These are phyloP conservation scores for Andrena trimmerana DNA, from an alignment of 2,888 invertebrate genomes.

Conservation along the genomic window DNA sequence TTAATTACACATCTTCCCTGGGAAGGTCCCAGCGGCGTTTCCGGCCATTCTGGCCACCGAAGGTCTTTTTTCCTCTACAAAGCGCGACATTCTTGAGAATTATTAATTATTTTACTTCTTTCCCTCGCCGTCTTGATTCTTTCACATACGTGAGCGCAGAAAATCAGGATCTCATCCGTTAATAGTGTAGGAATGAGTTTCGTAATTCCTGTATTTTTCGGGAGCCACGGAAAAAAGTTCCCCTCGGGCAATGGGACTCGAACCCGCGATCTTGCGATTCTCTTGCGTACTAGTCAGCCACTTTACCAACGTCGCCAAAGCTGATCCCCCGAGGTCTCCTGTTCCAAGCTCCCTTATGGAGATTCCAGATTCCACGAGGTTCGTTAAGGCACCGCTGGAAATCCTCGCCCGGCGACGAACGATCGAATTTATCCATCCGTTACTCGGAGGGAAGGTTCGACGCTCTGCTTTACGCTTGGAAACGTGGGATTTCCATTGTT, in stretches of 20 bases:
- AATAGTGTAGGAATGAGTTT: no score
- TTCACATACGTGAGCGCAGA: background rate
- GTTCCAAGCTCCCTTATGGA: no score
- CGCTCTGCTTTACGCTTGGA: background rate
- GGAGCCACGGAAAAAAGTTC: no score
- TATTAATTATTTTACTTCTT: background rate
- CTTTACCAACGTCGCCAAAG: no score
- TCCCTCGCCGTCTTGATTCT: background rate
- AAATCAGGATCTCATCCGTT: no score
- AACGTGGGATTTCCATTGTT: conserved; percentile 22
- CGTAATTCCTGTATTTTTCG: no score
- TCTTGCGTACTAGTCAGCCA: no score
- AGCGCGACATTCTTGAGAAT: conserved; percentile 52
- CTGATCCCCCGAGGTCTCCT: background rate
- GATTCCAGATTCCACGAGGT: conserved; percentile 21
- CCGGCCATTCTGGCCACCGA: conserved; percentile 66
- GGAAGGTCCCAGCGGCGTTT: conserved; percentile 74
- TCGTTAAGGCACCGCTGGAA: background rate
- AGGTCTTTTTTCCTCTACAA: conserved; percentile 41
- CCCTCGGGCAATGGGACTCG: no score
- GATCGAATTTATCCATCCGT: conserved; percentile 29
- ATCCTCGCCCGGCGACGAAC: conserved; percentile 1
- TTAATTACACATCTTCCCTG: conserved; percentile 68
- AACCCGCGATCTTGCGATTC: background rate
- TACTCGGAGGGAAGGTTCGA: conserved; percentile 19